Conservation (phyloP, 2,888 invertebrate genomes). For the Zaprionus lineosus region DNA sequence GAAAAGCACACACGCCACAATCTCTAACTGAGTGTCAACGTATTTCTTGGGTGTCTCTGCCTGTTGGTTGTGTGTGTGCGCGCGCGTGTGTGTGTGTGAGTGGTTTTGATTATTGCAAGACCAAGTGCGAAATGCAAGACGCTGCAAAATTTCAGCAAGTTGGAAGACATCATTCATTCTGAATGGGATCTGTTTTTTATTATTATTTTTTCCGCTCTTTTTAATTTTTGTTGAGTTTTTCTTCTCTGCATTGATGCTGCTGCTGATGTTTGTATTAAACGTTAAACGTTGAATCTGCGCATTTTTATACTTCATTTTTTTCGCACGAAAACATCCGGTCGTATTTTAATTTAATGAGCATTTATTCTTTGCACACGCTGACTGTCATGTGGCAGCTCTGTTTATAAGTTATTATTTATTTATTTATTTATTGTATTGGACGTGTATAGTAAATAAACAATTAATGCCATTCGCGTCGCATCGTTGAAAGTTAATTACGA, state of each 20-base stretch:
- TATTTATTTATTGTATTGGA: slow-evolving; percentile 29
- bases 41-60: slow-evolving; percentile 38
- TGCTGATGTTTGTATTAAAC: slow-evolving; percentile 31
- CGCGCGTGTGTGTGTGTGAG: slow-evolving; percentile 4
- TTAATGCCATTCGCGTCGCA: slow-evolving; percentile 4
- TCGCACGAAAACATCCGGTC: slow-evolving; percentile 79
- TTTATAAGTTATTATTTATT: slow-evolving; percentile 59
- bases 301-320: slow-evolving; percentile 39
- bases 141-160: slow-evolving; percentile 56
- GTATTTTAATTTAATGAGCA: slow-evolving; percentile 77
- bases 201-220: slow-evolving; percentile 37
- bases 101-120: slow-evolving; percentile 27
- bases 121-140: slow-evolving; percentile 52
- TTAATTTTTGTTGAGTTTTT: slow-evolving; percentile 21
- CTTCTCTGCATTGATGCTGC: slow-evolving; percentile 18
- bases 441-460: slow-evolving; percentile 24
- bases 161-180: slow-evolving; percentile 37
- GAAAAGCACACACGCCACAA: slow-evolving; percentile 62
- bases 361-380: slow-evolving; percentile 58
- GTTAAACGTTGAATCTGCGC: slow-evolving; percentile 54
- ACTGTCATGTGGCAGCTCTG: slow-evolving; percentile 32
- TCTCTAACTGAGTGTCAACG: slow-evolving; percentile 68
- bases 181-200: slow-evolving; percentile 7
- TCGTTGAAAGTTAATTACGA: too few species aligned
- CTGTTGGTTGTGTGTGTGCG: slow-evolving; percentile 8